Base-by-base conservation (phyloP, 2,113 vertebrate species). In the Butorides virescens region DNA sequence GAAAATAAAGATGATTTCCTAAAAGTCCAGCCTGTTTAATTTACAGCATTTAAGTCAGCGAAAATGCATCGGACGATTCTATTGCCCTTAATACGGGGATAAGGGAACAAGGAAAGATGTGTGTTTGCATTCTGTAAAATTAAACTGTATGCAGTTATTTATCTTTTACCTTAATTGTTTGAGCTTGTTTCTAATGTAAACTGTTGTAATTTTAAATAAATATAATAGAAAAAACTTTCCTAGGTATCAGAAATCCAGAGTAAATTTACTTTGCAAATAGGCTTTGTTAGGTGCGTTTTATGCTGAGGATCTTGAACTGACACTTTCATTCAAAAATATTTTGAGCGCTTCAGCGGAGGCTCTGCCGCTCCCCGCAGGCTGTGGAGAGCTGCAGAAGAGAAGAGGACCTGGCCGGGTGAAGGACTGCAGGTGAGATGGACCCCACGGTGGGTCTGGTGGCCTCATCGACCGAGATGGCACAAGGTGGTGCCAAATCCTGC, bases 131-230 rank as follows among this genome's bases (percentile, higher is more conserved):
- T 99, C 98, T 98, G 99, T 99, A 98, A 99, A 99, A 99, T 99
- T 99, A 99, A 98, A 98, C 99, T 99, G 99, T 99, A 99, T 99
- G 98, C 98, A 98, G 98, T 98, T 99, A 99, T 99, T 99, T 99
- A 99, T 99, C 98, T 98, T 99, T 99, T 99, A 98, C 99, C 99
- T 99, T 98, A 98, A 99, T 98, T 99, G 99, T 99, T 99, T 99
- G 99, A 99, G 99, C 99, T 99, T 99, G 98, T 98, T 99, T 98
- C 99, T 99, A 99, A 99, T 98, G 99, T 99, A 99, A 99, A 99
- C 98, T 99, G 98, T 97, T 98, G 98, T 99, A 99, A 99, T 99
- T 99, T 99, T 99, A 99, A 99, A 99, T 99, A 99, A 99, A 99
- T 99, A 99, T 98, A 98, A 98, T 98, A 98, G 98, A 98, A 98